Evolutionary conservation across 2,113 vertebrate genomes (phyloP).

Genomic region (Stegastes partitus): DNA sequence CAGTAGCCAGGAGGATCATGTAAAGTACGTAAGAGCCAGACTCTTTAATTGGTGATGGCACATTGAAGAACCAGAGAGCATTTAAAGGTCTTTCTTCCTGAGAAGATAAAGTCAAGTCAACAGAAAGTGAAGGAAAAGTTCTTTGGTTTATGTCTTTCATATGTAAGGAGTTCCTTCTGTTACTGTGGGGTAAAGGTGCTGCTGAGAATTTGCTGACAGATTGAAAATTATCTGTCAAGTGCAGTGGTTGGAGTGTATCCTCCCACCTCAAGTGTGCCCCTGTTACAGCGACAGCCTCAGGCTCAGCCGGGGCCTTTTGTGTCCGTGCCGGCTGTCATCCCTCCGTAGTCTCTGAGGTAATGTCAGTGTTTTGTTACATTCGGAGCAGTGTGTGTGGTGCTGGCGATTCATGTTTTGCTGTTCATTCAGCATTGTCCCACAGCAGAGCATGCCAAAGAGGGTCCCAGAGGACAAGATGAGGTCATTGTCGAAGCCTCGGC

Average conservation of each 20-base stretch:
- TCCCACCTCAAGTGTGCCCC: slow-evolving; percentile 61
- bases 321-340: slow-evolving; percentile 63
- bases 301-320: slow-evolving; percentile 62
- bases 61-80: no score
- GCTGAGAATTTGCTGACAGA: slow-evolving; percentile 49
- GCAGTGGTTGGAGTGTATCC: slow-evolving; percentile 31
- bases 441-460: slow-evolving; percentile 70
- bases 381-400: slow-evolving; percentile 52
- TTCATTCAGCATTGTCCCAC: slow-evolving; percentile 76
- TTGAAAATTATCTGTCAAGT: slow-evolving; percentile 35
- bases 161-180: background rate
- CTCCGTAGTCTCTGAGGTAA: slow-evolving; percentile 71
- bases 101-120: background rate
- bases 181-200: background rate
- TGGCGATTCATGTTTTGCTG: slow-evolving; percentile 70
- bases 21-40: no score
- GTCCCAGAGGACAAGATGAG: slow-evolving; percentile 74
- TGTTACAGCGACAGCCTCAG: slow-evolving; percentile 47
- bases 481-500: slow-evolving; percentile 71
- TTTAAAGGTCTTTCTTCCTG: no score
- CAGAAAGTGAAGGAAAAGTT: background rate
- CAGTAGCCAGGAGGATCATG: no score
- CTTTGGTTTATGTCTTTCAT: no score
- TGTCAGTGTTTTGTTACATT: slow-evolving; percentile 78
- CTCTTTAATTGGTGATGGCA: no score